Base-by-base conservation (phyloP, 1,140 invertebrate genomes). In the Drosophila tropicalis region DNA sequence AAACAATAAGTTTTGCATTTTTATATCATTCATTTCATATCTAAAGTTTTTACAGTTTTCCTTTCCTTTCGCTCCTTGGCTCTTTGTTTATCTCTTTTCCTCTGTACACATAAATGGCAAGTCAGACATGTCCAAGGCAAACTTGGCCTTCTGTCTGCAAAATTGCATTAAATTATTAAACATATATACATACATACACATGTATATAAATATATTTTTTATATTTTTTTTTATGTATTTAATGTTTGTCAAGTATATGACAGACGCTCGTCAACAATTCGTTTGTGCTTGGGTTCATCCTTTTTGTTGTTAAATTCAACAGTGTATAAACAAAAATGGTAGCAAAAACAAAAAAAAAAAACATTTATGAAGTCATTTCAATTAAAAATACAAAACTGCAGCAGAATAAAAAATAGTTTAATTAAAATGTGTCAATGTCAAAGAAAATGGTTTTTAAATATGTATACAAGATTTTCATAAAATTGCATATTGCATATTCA, bases 231-330 rank as follows among this genome's bases (percentile, higher is more conserved):
- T 77, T 77, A 77, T 67, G 64, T 62, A 47, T 77, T 69, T 77
- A 82, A 75, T 66, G 36, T 60, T 57, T 85, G 82, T 79, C 83
- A 85, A 87, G 47, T 81, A 81, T 78, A 39, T 56, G 57, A 19
- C 73, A 69, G 73, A 65, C 61, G 77, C 62, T 47, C 60, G 56
- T 83, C 70, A 71, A 83, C 58, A 71, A 83, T 64, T 64, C 77
- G 34, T 61, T 68, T 70, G 62, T 71, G 64, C 22, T 83, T 41
- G 60, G 10, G 17, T 22, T 51, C 44, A 51, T 22, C 44, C 44
- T 68, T 67, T 70, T 57, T 62, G 13, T 39, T 58, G 32, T 58
- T 32, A 13, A n/a, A 56, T 22, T 70, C 67, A 74, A 81, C 73
- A 73, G 55, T 70, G 63, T 40, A 64, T 76, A 72, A 73, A 60